phyloP scores from a whole-genome alignment of 2,797 vertebrate genomes.

The Eulemur albifrons region DNA sequence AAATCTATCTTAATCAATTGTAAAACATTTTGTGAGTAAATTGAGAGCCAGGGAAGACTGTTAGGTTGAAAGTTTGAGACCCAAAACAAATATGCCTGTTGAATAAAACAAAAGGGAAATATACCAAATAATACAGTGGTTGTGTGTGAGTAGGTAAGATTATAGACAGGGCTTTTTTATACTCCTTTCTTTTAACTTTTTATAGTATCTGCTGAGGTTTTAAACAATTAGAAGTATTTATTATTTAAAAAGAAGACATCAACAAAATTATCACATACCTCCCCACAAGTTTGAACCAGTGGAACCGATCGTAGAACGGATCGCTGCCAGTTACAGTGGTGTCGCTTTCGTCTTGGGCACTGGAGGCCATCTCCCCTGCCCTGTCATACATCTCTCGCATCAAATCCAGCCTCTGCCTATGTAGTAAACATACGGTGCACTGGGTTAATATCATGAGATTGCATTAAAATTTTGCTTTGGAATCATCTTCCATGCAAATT shows the following conservation, averaged over 20 bases:
- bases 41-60: not conserved
- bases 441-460: rapidly evolving
- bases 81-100: not conserved
- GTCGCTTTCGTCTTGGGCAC: constrained; percentile 90
- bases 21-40: constrained; percentile 1
- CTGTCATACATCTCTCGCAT: constrained; percentile 99
- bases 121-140: not conserved
- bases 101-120: not conserved
- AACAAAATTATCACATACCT: constrained; percentile 86
- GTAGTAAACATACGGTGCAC: not conserved
- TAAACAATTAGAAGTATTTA: not conserved
- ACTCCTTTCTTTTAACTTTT: not conserved
- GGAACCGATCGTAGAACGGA: constrained; percentile 98
- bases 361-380: constrained; percentile 95
- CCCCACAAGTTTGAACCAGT: constrained; percentile 99
- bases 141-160: not conserved
- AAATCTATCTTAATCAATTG: not conserved
- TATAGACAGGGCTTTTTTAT: not conserved
- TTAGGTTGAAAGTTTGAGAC: not conserved
- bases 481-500: not conserved
- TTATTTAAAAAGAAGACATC: not conserved
- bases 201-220: not conserved
- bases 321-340: constrained; percentile 92
- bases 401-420: constrained; percentile 94
- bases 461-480: not conserved